A percentile compares a stretch with the other conserved stretches of the same genome.
Conservation (phyloP, 2,797 vertebrate species). For the Artibeus jamaicensis region DNA sequence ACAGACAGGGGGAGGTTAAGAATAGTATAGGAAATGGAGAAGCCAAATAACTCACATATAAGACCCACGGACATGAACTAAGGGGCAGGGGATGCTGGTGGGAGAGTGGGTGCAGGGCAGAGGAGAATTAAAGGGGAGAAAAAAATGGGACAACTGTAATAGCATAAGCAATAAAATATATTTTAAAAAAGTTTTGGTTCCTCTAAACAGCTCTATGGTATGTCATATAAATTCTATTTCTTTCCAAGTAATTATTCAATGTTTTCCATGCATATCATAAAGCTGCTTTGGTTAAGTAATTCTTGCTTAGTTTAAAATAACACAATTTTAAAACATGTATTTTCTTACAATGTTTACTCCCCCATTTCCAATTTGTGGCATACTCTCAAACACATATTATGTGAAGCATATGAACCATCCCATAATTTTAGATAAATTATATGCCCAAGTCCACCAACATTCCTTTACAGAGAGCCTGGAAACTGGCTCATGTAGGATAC, state of each 20-base stretch:
- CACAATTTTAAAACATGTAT: neutral
- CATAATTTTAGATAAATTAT: neutral
- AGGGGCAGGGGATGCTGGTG: too few species aligned
- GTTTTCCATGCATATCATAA: neutral
- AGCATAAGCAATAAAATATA: too few species aligned
- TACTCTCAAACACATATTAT: neutral
- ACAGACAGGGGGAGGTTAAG: too few species aligned
- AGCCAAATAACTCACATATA: too few species aligned
- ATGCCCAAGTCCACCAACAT: neutral
- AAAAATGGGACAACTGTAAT: too few species aligned
- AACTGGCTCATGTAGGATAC: neutral
- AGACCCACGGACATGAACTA: too few species aligned
- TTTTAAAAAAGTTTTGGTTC: neutral
- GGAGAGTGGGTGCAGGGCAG: too few species aligned
- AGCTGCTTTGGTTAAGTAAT: neutral
- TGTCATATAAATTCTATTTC: neutral
- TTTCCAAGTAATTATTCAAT: neutral
- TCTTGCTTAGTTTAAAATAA: neutral
- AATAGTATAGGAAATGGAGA: too few species aligned
- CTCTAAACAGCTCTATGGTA: neutral
- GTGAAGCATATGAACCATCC: neutral
- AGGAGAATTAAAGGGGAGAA: too few species aligned
- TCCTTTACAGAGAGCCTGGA: neutral
- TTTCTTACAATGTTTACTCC: neutral
- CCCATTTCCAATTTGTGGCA: neutral